Conservation (phyloP, 2,113 vertebrate species). For the Isichthys henryi region DNA sequence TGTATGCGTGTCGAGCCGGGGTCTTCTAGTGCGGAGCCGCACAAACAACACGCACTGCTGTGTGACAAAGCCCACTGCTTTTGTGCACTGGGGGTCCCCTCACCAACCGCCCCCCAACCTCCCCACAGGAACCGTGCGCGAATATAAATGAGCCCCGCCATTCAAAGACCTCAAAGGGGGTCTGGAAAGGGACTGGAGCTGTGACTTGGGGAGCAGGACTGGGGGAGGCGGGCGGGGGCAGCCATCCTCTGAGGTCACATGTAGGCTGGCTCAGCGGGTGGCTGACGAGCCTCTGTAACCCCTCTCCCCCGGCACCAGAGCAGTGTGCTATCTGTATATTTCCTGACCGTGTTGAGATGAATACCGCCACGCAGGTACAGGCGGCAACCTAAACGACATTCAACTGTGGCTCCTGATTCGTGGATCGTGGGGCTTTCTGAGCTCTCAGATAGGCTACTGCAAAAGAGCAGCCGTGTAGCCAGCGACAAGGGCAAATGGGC, state of each 20-base stretch:
- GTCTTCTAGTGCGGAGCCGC: not conserved
- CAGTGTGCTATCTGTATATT: not conserved
- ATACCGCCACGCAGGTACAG: not conserved
- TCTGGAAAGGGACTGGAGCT: conserved; percentile 31
- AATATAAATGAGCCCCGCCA: conserved; percentile 70
- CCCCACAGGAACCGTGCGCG: conserved; percentile 53
- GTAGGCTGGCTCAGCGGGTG: not conserved
- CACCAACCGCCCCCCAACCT: not conserved
- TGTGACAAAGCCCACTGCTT: conserved; percentile 61
- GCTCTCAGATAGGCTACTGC: conserved; percentile 22
- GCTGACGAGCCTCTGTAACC: not conserved
- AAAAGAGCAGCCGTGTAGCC: conserved; percentile 52
- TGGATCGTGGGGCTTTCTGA: not conserved
- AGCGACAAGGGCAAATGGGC: conserved; percentile 34
- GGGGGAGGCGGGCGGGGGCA: not conserved
- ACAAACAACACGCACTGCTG: conserved; percentile 49
- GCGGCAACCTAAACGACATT: not conserved
- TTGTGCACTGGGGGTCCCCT: conserved; percentile 60
- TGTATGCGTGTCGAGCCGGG: conserved; percentile 2
- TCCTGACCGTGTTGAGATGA: not conserved
- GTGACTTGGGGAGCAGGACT: not conserved
- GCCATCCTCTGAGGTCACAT: not conserved
- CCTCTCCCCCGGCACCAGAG: conserved; percentile 38
- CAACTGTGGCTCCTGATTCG: not conserved
- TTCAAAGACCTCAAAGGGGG: conserved; percentile 62